Percentiles rank a stretch among this genome's conserved stretches.
Conservation (phyloP, 2,888 invertebrate genomes). For the Papilio protenor region DNA sequence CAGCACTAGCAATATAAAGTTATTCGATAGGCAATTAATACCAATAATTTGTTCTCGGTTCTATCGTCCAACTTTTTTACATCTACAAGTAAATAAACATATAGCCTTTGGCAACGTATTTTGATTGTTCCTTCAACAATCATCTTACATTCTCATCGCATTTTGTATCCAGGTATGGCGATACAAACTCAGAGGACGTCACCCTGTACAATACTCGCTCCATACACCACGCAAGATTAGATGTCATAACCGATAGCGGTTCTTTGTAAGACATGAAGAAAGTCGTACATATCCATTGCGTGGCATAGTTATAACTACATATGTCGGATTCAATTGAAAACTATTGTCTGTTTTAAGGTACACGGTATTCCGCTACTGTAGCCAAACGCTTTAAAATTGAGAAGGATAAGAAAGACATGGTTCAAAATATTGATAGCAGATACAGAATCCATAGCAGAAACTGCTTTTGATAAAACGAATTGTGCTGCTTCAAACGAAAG, state of each 20-base stretch:
- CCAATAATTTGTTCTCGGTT: no score
- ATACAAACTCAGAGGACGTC: constrained; percentile 21
- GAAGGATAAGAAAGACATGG: not conserved
- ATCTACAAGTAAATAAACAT: not conserved
- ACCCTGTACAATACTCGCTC: not conserved
- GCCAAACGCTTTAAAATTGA: not conserved
- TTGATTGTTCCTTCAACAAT: not conserved
- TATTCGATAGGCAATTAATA: no score
- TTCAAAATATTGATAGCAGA: not conserved
- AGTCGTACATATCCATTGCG: constrained; percentile 30
- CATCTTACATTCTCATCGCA: not conserved
- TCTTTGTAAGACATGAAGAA: constrained; percentile 26
- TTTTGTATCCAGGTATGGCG: constrained; percentile 1
- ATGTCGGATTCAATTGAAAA: constrained; percentile 32
- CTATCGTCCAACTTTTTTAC: not conserved
- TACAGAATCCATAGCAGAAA: not conserved
- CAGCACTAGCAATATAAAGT: not conserved
- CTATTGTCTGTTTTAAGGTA: constrained; percentile 34
- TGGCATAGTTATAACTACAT: constrained; percentile 29
- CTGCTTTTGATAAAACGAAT: not conserved
- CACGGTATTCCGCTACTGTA: constrained; percentile 3
- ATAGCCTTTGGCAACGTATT: not conserved
- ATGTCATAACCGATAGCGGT: constrained; percentile 38
- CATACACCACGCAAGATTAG: constrained; percentile 34
- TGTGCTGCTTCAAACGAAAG: not conserved